Conservation (phyloP, 2,797 vertebrate species). For the Melopsittacus undulatus region DNA sequence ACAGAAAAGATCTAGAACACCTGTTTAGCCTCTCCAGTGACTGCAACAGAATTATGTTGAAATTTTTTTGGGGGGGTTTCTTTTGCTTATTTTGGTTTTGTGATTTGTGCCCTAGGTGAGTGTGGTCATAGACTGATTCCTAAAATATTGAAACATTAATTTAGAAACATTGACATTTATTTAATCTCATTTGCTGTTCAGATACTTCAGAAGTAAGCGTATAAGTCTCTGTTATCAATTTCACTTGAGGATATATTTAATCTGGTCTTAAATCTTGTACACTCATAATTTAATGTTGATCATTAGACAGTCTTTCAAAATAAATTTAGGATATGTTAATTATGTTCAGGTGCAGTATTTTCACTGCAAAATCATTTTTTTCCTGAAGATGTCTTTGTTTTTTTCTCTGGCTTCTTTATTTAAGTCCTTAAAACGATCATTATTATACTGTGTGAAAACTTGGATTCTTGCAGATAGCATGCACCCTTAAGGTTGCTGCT, state of each 20-base stretch:
- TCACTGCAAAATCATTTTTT: not conserved
- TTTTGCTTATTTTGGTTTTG: not conserved
- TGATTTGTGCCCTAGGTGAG: not conserved
- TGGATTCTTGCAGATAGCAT: not conserved
- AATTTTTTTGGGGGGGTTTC: not conserved
- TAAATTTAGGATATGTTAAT: not conserved
- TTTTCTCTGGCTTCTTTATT: not conserved
- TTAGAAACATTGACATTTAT: not conserved
- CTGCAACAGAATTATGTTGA: not conserved
- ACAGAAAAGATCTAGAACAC: not conserved
- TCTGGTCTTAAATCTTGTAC: not conserved
- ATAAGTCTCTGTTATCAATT: not conserved
- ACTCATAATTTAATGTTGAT: not conserved
- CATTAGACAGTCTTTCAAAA: not conserved
- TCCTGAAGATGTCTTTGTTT: not conserved
- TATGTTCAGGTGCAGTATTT: not conserved
- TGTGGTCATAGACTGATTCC: not conserved
- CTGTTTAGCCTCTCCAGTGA: not conserved
- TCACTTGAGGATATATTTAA: not conserved
- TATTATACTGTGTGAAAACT: not conserved
- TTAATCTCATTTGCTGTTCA: not conserved
- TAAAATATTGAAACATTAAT: not conserved
- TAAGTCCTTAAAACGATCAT: not conserved
- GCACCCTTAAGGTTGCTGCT: not conserved
- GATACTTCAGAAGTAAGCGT: not conserved